A percentile compares a stretch with the other conserved stretches of the same genome.
Conservation (phyloP, 2,888 invertebrate species). For the Agrotis clavis region DNA sequence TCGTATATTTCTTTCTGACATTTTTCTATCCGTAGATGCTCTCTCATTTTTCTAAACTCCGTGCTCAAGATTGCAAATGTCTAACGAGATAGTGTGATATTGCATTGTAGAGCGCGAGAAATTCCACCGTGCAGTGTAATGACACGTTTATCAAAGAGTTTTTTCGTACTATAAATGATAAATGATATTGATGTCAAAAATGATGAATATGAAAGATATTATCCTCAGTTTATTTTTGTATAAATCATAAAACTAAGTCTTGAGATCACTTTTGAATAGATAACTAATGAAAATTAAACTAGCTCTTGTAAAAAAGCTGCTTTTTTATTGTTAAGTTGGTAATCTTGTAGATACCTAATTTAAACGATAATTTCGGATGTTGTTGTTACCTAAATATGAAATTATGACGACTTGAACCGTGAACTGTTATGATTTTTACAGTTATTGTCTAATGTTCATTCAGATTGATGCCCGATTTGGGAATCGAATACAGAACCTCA, state of each 20-base stretch:
- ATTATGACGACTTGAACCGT: not conserved
- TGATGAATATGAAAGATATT: conserved; percentile 16
- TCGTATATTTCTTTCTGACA: conserved; percentile 37
- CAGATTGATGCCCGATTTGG: too few species aligned
- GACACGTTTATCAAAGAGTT: conserved; percentile 43
- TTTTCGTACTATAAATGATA: conserved; percentile 26
- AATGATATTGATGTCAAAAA: conserved; percentile 47
- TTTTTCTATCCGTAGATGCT: conserved; percentile 22
- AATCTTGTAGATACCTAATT: not conserved
- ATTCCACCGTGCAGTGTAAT: conserved; percentile 34
- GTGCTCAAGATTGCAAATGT: conserved; percentile 45
- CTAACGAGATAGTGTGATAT: conserved; percentile 36
- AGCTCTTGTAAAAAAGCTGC: not conserved
- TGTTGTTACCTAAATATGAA: not conserved
- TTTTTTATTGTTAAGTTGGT: not conserved
- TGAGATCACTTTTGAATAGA: not conserved
- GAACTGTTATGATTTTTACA: too few species aligned
- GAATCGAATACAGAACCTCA: too few species aligned
- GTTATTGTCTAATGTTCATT: too few species aligned
- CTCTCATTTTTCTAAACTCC: conserved; percentile 48
- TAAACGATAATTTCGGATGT: not conserved
- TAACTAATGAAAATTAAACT: not conserved
- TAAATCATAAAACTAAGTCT: conserved; percentile 4
- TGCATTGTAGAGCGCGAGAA: conserved; percentile 21
- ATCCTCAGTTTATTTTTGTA: conserved; percentile 2